Percentiles rank a stretch among this genome's conserved stretches.
phyloP scores from a whole-genome alignment of 2,113 vertebrate genomes.

The Coreoperca whiteheadi region DNA sequence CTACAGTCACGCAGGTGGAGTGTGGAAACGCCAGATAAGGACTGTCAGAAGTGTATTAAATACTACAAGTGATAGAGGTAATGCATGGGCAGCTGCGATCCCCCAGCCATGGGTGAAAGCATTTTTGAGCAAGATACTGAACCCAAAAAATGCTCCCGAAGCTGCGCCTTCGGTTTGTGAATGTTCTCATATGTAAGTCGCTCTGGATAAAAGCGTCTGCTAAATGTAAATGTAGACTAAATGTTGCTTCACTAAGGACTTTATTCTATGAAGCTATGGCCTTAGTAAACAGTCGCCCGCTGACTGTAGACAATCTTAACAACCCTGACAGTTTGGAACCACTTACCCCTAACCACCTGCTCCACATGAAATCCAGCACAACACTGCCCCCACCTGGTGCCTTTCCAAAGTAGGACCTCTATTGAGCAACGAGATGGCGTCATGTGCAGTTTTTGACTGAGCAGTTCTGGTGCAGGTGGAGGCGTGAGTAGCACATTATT shows the following conservation, averaged over 20 bases:
- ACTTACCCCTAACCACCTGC: conserved; percentile 6
- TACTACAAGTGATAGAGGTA: no score
- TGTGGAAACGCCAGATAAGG: no score
- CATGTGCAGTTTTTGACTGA: neutral
- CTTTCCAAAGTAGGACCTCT: neutral
- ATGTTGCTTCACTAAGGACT: neutral
- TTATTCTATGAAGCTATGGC: neutral
- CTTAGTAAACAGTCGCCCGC: conserved; percentile 20
- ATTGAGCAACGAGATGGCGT: neutral
- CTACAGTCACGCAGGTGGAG: neutral
- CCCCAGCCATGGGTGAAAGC: no score
- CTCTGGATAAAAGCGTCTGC: no score
- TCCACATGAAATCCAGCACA: conserved; percentile 5
- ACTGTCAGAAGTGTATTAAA: neutral
- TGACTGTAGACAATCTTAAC: no score
- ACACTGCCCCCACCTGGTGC: neutral
- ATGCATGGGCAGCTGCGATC: no score
- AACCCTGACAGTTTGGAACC: no score
- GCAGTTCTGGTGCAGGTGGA: no score
- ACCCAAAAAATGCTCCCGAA: no score
- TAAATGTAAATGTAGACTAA: neutral
- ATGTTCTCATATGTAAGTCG: no score
- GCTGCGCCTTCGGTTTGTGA: no score
- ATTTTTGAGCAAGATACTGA: no score
- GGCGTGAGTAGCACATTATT: neutral